Conservation (phyloP, 2,888 invertebrate species). For the Coremacera marginata region DNA sequence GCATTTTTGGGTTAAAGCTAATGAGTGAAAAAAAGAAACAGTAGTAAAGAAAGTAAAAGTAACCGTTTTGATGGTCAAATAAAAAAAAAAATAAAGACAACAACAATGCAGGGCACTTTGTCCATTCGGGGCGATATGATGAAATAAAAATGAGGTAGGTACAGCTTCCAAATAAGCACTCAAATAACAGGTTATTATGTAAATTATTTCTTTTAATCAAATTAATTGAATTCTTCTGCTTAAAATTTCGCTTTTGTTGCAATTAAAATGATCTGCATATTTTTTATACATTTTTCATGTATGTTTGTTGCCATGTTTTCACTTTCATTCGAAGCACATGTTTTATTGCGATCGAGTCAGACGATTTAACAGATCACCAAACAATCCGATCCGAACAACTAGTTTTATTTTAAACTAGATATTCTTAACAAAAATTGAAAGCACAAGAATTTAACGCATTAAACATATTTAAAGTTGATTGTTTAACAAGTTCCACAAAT, state of each 20-base stretch:
- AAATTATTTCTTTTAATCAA: constrained; percentile 2
- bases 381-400: too few species aligned
- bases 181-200: constrained; percentile 13
- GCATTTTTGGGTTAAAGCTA: constrained; percentile 20
- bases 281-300: constrained; percentile 50
- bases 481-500: too few species aligned
- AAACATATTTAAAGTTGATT: too few species aligned
- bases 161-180: not conserved
- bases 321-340: constrained; percentile 64
- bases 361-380: too few species aligned
- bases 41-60: constrained; percentile 12
- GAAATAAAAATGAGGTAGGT: not conserved
- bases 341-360: not conserved
- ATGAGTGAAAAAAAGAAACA: not conserved
- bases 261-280: constrained; percentile 64
- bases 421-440: too few species aligned
- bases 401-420: too few species aligned
- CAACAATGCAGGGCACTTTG: constrained; percentile 5
- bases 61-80: constrained; percentile 13
- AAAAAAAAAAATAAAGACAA: not conserved
- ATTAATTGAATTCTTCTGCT: constrained; percentile 44
- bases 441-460: too few species aligned
- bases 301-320: constrained; percentile 48
- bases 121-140: not conserved
- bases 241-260: constrained; percentile 37